A percentile compares a stretch with the other conserved stretches of the same genome.
phyloP scores from a whole-genome alignment of 2,888 invertebrate genomes.

The Leptinotarsa peninsularis region DNA sequence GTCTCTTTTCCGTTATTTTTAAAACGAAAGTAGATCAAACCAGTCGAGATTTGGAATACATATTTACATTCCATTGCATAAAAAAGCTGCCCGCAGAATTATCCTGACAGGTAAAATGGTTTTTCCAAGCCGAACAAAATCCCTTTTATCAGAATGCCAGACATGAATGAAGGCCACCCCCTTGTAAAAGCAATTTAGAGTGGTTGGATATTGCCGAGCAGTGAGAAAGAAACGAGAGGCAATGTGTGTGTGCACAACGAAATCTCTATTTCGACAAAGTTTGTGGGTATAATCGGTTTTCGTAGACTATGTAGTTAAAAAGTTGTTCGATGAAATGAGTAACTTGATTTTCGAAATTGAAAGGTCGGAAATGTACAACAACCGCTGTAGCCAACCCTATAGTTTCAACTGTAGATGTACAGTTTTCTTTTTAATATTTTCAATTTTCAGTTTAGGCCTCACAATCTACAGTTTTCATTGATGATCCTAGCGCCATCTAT shows the following conservation, averaged over 20 bases:
- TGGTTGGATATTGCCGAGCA: not conserved
- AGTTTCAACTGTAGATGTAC: too few relatives aligned
- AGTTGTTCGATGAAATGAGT: not conserved
- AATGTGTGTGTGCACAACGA: not conserved
- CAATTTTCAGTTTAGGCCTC: too few relatives aligned
- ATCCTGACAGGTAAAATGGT: not conserved
- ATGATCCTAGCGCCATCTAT: too few relatives aligned
- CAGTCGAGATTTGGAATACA: too few relatives aligned
- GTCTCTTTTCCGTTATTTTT: too few relatives aligned
- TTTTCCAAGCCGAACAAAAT: not conserved
- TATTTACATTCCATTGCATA: not conserved
- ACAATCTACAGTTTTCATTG: too few relatives aligned
- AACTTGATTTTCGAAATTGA: not conserved
- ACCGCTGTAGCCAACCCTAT: too few relatives aligned
- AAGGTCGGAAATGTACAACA: not conserved
- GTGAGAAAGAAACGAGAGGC: not conserved
- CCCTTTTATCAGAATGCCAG: not conserved
- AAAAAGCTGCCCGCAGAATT: not conserved
- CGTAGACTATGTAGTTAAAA: not conserved
- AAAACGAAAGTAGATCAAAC: too few relatives aligned
- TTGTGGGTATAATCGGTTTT: not conserved
- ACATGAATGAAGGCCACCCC: not conserved
- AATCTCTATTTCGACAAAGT: conserved; percentile 1
- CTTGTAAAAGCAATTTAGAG: conserved; percentile 15
- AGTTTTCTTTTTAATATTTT: too few relatives aligned